These are phyloP conservation scores for Nettapus auritus DNA, from an alignment of 2,113 vertebrate species.

Conservation along the genomic window DNA sequence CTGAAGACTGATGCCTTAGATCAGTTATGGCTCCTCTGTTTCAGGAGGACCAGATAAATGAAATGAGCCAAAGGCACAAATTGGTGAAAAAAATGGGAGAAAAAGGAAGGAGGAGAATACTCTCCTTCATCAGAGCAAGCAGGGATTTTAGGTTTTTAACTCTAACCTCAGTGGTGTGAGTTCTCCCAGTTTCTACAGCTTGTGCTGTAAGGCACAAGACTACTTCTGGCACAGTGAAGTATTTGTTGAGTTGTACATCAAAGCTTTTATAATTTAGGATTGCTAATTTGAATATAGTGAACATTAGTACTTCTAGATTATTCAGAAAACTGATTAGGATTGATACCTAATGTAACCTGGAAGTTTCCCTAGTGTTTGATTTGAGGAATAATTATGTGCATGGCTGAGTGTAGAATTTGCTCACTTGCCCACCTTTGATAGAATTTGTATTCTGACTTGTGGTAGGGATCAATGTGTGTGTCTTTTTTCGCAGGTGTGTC, in stretches of 20 bases:
- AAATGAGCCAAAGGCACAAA: neutral
- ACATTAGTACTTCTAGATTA: neutral
- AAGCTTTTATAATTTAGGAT: neutral
- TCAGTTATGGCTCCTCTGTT: neutral
- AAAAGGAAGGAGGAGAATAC: neutral
- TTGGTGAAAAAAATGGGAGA: neutral
- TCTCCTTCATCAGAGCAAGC: neutral
- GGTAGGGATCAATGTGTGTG: neutral
- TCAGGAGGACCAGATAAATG: neutral
- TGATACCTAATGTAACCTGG: neutral
- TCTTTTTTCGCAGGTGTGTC: neutral
- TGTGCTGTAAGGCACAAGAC: neutral
- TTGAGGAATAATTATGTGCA: neutral
- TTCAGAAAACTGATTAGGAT: neutral
- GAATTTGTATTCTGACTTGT: neutral
- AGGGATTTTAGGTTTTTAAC: neutral
- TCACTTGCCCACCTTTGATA: neutral
- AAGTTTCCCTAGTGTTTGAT: neutral
- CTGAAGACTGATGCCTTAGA: neutral
- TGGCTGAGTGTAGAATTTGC: neutral
- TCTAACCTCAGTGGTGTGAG: no score
- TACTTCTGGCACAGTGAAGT: neutral
- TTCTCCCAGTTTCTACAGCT: neutral
- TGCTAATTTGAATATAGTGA: neutral
- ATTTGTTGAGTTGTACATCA: neutral